Base-by-base conservation (phyloP, 2,888 invertebrate genomes). In the Xanthostigma xanthostigma region DNA sequence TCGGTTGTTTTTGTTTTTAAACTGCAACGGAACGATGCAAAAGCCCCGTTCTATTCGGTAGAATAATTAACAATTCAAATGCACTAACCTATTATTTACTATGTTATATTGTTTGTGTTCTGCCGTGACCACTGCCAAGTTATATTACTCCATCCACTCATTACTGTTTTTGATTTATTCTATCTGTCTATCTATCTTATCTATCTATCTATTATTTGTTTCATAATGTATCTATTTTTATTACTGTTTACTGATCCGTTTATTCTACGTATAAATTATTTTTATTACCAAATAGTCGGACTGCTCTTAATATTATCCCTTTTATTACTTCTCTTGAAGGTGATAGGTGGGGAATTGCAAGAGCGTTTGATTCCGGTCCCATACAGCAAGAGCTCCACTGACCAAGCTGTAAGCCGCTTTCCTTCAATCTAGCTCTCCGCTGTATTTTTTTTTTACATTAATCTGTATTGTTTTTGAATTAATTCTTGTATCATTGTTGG, bases 331-430 rank as follows among this genome's bases (percentile, higher is more conserved):
- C 82, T 85, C 81, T 86, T 89, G 83, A 90, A 95, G 95, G 94
- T 95, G 85, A 95, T 95, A 89, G 94, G 94, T 86, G 95, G 95
- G 79, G 93, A 94, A 82, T 92, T 92, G 81, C 92, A 94, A 85
- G 94, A 94, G 81, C 91, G 94, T 79, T 90, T 95, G 86, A 94
- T 95, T 76, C 93, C 95, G 77, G 94, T 95, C 77, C 95, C 94
- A 76, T 94, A 94, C 88, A 94, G 94, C 92, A 94, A 94, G 89
- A 93, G 91, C 77, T 92, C 93, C 76, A 95, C 94, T 79, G 95
- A 95, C 83, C 95, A 95, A 89, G 94, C 94, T 91, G 95, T 95
- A 95, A 95, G 95, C 85, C 75, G 76, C 78, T 78, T 76, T 75
- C 71, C 69, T 69, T 68, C 66, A 68, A 53, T 67, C 68, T 68